phyloP scores from a whole-genome alignment of 2,888 invertebrate species.

The Andricus quercusramuli region DNA sequence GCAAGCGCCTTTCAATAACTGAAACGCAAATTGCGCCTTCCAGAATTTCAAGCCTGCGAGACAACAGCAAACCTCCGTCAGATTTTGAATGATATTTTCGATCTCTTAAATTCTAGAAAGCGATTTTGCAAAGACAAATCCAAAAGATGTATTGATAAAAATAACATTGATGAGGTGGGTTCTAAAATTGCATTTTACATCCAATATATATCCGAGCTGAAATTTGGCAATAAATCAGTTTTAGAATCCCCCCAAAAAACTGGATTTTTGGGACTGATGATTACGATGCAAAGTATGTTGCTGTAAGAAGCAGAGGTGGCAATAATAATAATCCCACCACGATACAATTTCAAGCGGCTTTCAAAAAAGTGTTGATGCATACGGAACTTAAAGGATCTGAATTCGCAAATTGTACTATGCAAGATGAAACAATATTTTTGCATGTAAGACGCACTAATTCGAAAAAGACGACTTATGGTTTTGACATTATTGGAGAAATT shows the following conservation, averaged over 20 bases:
- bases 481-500: too few relatives aligned
- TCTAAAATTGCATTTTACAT: constrained; percentile 34
- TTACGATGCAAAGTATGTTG: background rate
- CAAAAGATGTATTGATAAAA: constrained; percentile 43
- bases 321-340: background rate
- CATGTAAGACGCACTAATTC: too few relatives aligned
- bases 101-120: too few relatives aligned
- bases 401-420: too few relatives aligned
- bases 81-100: too few relatives aligned
- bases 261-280: constrained; percentile 44
- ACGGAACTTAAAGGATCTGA: too few relatives aligned
- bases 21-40: too few relatives aligned
- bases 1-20: too few relatives aligned
- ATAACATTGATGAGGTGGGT: background rate
- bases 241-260: constrained; percentile 49
- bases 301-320: constrained; percentile 40
- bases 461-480: background rate
- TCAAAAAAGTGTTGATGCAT: background rate
- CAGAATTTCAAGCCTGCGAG: too few relatives aligned
- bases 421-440: too few relatives aligned
- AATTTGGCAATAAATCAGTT: constrained; percentile 36
- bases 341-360: background rate
- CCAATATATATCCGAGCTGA: constrained; percentile 47
- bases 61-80: too few relatives aligned
- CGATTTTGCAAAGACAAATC: constrained; percentile 47